A percentile compares a stretch with the other conserved stretches of the same genome.
These are phyloP conservation scores for Lasioglossum figueresi DNA, from an alignment of 2,888 invertebrate species.

Conservation along the genomic window DNA sequence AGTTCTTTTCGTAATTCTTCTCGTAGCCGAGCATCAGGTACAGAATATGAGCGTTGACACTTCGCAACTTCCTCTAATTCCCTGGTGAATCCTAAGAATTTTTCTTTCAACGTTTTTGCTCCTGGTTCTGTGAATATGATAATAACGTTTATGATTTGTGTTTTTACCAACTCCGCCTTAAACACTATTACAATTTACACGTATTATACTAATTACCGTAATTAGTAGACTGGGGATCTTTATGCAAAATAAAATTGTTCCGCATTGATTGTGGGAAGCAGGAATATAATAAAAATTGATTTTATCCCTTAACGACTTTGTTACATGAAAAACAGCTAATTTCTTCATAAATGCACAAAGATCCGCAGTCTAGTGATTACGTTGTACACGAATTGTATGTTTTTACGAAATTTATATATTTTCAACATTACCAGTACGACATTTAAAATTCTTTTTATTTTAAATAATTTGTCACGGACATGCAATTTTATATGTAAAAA, in stretches of 20 bases:
- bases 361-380: background rate
- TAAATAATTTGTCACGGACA: constrained; percentile 19
- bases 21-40: constrained; percentile 95
- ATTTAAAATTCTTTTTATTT: background rate
- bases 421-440: constrained; percentile 12
- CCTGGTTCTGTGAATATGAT: constrained; percentile 84
- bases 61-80: constrained; percentile 96
- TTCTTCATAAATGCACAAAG: too few relatives aligned
- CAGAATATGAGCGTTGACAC: constrained; percentile 94
- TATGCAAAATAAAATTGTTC: too few relatives aligned
- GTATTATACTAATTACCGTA: constrained; percentile 6
- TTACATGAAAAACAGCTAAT: too few relatives aligned
- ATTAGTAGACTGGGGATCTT: background rate
- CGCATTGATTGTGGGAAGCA: too few relatives aligned
- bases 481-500: constrained; percentile 14
- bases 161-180: background rate
- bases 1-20: constrained; percentile 95
- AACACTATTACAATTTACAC: background rate
- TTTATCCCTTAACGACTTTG: too few relatives aligned
- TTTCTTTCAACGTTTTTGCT: constrained; percentile 80
- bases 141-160: constrained; percentile 11
- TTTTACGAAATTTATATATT: constrained; percentile 19
- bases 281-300: too few relatives aligned
- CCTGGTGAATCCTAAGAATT: constrained; percentile 92
- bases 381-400: constrained; percentile 12